phyloP scores from a whole-genome alignment of 2,888 invertebrate genomes.

The Phymatocera aterrima region DNA sequence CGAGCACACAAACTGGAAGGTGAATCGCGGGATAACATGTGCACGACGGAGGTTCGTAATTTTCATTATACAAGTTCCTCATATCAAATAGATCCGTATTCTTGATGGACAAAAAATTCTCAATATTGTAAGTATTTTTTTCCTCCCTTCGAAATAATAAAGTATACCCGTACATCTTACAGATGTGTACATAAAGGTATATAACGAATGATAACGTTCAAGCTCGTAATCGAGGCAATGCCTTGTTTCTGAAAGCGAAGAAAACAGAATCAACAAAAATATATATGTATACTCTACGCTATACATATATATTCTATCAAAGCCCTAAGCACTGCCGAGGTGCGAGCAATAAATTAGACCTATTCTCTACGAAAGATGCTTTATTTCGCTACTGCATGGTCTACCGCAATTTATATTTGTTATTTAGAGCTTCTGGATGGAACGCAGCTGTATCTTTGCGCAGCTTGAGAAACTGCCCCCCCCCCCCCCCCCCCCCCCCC shows the following conservation, averaged over 20 bases:
- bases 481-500: background rate
- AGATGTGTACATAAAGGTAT: background rate
- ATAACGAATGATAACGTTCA: constrained; percentile 37
- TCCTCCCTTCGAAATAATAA: background rate
- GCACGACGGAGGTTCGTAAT: background rate
- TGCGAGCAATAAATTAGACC: constrained; percentile 39
- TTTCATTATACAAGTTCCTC: background rate
- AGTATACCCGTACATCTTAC: background rate
- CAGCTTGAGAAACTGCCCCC: constrained; percentile 34
- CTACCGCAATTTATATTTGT: constrained; percentile 42
- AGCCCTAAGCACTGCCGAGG: constrained; percentile 32
- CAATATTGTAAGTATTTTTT: too few species aligned
- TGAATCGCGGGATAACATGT: background rate
- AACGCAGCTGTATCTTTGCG: constrained; percentile 37
- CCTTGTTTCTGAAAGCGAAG: background rate
- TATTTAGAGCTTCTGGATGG: constrained; percentile 39
- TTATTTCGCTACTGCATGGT: constrained; percentile 38
- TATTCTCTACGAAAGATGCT: constrained; percentile 43
- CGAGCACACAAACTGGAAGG: background rate
- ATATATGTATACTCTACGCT: background rate
- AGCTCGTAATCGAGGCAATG: constrained; percentile 32
- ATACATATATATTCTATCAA: constrained; percentile 24
- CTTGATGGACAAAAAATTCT: too few species aligned
- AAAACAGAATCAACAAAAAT: constrained; percentile 3
- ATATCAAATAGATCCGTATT: too few species aligned